These are phyloP conservation scores for Drosophila erecta DNA, from an alignment of 1,140 invertebrate genomes.

Conservation along the genomic window DNA sequence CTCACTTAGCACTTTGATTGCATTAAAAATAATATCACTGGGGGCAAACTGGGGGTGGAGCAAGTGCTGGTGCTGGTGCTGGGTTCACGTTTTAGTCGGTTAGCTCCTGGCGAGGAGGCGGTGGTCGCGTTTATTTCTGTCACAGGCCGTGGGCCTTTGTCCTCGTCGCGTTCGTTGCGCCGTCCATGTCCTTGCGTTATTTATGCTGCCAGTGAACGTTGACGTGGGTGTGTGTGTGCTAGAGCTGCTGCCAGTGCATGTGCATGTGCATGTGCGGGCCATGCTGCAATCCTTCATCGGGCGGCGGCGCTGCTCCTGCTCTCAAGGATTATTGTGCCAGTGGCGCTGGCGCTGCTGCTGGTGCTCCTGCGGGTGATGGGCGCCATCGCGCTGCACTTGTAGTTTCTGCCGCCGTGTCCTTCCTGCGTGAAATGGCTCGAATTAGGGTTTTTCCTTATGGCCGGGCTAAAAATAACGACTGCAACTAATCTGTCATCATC, in stretches of 20 bases:
- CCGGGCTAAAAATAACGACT: constrained; percentile 55
- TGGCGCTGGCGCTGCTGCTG: constrained; percentile 27
- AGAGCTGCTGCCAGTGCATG: constrained; percentile 2
- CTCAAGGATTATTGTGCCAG: constrained; percentile 43
- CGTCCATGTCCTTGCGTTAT: constrained; percentile 78
- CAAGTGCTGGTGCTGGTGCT: not conserved
- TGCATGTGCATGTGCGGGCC: constrained; percentile 39
- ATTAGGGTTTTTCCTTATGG: constrained; percentile 50
- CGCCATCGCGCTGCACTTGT: constrained; percentile 35
- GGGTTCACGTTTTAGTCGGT: constrained; percentile 47
- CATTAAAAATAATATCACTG: constrained; percentile 72
- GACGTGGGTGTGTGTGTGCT: not conserved
- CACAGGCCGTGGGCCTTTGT: constrained; percentile 56
- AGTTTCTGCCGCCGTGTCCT: constrained; percentile 49
- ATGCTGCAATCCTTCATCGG: constrained; percentile 61
- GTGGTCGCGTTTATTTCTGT: constrained; percentile 54
- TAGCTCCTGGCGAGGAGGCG: constrained; percentile 46
- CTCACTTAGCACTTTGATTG: constrained; percentile 74
- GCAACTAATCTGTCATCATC: constrained; percentile 69
- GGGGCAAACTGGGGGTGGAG: constrained; percentile 1
- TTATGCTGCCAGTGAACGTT: constrained; percentile 50
- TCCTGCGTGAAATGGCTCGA: constrained; percentile 52
- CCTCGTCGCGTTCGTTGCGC: constrained; percentile 68
- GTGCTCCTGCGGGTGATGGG: constrained; percentile 40
- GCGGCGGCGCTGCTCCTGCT: constrained; percentile 24